Evolutionary conservation across 1,140 invertebrate species (phyloP).

Genomic region (Sitodiplosis mosellana): DNA sequence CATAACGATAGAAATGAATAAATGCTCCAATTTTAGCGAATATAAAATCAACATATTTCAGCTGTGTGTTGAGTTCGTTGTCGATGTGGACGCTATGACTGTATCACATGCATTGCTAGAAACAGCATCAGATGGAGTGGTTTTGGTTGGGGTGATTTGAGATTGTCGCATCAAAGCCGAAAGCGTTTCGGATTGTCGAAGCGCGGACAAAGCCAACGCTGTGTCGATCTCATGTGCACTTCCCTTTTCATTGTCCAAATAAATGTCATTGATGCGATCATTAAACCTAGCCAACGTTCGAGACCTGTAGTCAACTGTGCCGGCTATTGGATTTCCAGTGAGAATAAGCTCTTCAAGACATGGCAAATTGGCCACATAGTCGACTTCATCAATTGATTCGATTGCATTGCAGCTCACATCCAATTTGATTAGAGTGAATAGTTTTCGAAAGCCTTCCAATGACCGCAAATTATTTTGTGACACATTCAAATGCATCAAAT

Average conservation of each 20-base stretch:
- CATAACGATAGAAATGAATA: no score
- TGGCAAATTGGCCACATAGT: conserved; percentile 58
- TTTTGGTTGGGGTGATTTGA: no score
- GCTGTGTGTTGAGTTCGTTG: no score
- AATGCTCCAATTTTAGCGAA: no score
- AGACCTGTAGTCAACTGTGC: conserved; percentile 56
- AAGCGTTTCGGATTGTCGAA: conserved; percentile 32
- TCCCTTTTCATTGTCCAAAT: conserved; percentile 70
- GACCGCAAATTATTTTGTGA: conserved; percentile 67
- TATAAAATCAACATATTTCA: no score
- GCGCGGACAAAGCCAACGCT: conserved; percentile 69
- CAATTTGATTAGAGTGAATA: conserved; percentile 67
- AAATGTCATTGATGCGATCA: conserved; percentile 52
- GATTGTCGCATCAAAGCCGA: no score
- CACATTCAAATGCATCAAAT: conserved; percentile 71
- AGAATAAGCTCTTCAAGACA: conserved; percentile 71
- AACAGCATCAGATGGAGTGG: no score
- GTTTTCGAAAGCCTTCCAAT: conserved; percentile 57
- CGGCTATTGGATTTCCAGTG: conserved; percentile 77
- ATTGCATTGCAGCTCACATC: conserved; percentile 77
- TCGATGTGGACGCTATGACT: no score
- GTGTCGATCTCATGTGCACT: conserved; percentile 80
- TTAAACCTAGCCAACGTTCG: conserved; percentile 73
- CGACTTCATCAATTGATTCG: conserved; percentile 59
- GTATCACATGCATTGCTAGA: no score